phyloP scores from a whole-genome alignment of 2,113 vertebrate genomes.

The Lichenostomus cassidix region DNA sequence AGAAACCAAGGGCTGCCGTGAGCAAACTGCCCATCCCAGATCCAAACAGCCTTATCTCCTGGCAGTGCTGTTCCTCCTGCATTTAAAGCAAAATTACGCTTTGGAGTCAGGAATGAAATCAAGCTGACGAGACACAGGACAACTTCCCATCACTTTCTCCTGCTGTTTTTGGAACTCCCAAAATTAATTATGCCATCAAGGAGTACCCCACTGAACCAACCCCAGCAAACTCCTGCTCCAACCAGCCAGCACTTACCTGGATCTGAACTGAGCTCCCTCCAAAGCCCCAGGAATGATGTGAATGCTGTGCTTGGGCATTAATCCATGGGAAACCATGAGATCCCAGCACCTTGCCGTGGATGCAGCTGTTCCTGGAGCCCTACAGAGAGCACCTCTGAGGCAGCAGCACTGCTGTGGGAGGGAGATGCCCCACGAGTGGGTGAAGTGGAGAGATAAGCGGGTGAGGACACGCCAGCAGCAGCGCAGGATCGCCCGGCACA shows the following conservation, averaged over 20 bases:
- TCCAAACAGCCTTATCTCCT: slow-evolving; percentile 31
- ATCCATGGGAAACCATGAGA: accelerated
- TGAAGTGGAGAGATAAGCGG: background rate
- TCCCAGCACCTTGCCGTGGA: accelerated
- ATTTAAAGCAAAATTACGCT: background rate
- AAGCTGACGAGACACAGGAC: accelerated
- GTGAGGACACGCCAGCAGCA: background rate
- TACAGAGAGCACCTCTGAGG: background rate
- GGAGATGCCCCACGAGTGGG: background rate
- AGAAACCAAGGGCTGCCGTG: background rate
- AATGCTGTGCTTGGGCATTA: background rate
- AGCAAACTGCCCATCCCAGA: slow-evolving; percentile 33
- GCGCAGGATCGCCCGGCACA: accelerated
- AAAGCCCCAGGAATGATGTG: background rate
- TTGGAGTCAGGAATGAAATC: background rate
- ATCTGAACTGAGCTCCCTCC: background rate
- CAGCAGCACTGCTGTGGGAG: background rate
- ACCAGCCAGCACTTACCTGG: background rate
- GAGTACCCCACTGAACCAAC: background rate
- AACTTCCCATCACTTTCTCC: background rate
- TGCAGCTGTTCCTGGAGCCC: background rate
- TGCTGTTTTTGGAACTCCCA: background rate
- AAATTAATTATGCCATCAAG: background rate
- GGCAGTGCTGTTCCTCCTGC: background rate
- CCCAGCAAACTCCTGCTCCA: background rate